Conservation (phyloP, 2,888 invertebrate genomes). For the Drepana falcataria region DNA sequence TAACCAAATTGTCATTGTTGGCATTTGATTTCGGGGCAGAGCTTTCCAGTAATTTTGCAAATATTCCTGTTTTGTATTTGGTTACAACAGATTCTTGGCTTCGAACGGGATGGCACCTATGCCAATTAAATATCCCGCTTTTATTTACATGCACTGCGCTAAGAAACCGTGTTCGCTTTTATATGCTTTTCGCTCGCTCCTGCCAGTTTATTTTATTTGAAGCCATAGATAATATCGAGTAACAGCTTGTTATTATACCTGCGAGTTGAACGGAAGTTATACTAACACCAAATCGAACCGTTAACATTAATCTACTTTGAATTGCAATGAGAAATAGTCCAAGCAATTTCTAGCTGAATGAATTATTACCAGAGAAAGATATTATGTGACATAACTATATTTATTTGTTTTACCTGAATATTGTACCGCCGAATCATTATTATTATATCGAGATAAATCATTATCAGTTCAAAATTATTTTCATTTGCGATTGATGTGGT, state of each 20-base stretch:
- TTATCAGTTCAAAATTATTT: too few relatives aligned
- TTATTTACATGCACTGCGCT: constrained; percentile 38
- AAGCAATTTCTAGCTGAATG: neutral
- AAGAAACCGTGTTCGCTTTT: constrained; percentile 41
- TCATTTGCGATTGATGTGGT: too few relatives aligned
- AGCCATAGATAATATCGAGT: constrained; percentile 19
- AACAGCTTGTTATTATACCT: constrained; percentile 1
- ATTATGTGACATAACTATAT: too few relatives aligned
- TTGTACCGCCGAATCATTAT: too few relatives aligned
- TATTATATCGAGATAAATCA: too few relatives aligned
- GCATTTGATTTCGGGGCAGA: constrained; percentile 11
- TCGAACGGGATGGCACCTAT: constrained; percentile 23
- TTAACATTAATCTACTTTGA: neutral
- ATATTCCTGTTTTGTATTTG: constrained; percentile 20
- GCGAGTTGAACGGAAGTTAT: neutral
- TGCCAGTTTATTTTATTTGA: constrained; percentile 32
- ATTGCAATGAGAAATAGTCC: neutral
- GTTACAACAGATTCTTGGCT: constrained; percentile 23
- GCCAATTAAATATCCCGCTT: constrained; percentile 47
- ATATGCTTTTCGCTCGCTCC: constrained; percentile 28
- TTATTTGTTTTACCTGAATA: too few relatives aligned
- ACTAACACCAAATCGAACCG: constrained; percentile 2
- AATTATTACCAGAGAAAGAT: neutral
- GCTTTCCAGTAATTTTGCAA: constrained; percentile 17
- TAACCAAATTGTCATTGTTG: constrained; percentile 22